These are phyloP conservation scores for Lochmaea crataegi DNA, from an alignment of 2,888 invertebrate species.

Conservation along the genomic window DNA sequence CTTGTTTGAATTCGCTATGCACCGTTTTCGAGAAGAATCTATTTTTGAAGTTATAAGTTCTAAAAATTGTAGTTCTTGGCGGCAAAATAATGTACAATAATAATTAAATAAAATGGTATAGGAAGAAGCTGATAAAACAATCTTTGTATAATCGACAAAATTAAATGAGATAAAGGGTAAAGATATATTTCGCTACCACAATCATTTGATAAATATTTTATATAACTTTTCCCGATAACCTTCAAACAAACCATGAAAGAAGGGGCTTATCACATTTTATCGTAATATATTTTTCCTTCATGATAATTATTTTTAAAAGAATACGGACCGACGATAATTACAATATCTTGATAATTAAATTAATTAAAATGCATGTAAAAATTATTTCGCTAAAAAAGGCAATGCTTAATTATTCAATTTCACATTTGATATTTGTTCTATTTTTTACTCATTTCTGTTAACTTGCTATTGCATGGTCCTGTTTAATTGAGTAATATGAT, in stretches of 20 bases:
- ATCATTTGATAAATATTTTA: background rate
- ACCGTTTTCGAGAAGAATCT: too few species aligned
- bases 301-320: background rate
- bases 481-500: too few species aligned
- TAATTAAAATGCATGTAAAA: background rate
- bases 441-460: too few species aligned
- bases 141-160: background rate
- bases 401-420: too few species aligned
- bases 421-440: too few species aligned
- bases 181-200: background rate
- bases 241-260: background rate
- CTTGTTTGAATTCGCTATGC: too few species aligned
- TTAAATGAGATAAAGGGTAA: background rate
- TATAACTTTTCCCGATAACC: background rate
- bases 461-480: too few species aligned
- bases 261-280: background rate
- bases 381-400: too few species aligned
- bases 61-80: too few species aligned
- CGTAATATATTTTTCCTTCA: background rate
- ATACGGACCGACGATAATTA: background rate
- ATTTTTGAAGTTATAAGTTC: too few species aligned
- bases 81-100: too few species aligned
- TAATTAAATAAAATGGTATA: slow-evolving; percentile 38
- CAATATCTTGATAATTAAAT: background rate
- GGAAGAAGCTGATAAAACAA: background rate